Conservation (phyloP, 2,888 invertebrate species). For the Amorpha juglandis region DNA sequence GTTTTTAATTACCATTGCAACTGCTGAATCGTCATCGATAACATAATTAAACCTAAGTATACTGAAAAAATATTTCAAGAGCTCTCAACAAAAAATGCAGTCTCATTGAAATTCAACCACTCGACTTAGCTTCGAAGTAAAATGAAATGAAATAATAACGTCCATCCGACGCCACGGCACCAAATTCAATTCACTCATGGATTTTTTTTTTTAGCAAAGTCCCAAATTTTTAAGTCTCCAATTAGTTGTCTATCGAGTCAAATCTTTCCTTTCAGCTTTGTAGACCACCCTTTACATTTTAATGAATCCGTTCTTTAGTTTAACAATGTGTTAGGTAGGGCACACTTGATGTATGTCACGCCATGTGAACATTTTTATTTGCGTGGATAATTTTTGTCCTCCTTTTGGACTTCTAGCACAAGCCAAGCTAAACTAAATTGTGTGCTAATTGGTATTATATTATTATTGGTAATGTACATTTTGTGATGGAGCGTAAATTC, state of each 20-base stretch:
- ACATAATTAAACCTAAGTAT: not conserved
- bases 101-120: constrained; percentile 19
- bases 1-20: not conserved
- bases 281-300: constrained; percentile 48
- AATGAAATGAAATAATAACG: constrained; percentile 24
- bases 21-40: not conserved
- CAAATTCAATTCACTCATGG: constrained; percentile 34
- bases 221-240: constrained; percentile 34
- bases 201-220: too few relatives aligned
- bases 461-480: too few relatives aligned
- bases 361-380: constrained; percentile 8
- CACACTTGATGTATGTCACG: constrained; percentile 13
- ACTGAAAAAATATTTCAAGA: constrained; percentile 8
- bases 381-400: too few relatives aligned
- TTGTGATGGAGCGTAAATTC: too few relatives aligned
- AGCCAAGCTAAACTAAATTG: too few relatives aligned
- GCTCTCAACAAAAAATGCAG: constrained; percentile 22
- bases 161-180: not conserved
- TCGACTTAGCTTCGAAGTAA: constrained; percentile 11
- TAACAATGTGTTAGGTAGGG: not conserved
- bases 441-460: too few relatives aligned
- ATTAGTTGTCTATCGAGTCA: constrained; percentile 36
- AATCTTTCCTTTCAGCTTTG: constrained; percentile 35
- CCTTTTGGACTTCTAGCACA: too few relatives aligned
- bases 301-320: constrained; percentile 52